Evolutionary conservation across 2,797 vertebrate genomes (phyloP), one percentile per base, ranked within the genome.

Genomic region (Spea hammondii): DNA sequence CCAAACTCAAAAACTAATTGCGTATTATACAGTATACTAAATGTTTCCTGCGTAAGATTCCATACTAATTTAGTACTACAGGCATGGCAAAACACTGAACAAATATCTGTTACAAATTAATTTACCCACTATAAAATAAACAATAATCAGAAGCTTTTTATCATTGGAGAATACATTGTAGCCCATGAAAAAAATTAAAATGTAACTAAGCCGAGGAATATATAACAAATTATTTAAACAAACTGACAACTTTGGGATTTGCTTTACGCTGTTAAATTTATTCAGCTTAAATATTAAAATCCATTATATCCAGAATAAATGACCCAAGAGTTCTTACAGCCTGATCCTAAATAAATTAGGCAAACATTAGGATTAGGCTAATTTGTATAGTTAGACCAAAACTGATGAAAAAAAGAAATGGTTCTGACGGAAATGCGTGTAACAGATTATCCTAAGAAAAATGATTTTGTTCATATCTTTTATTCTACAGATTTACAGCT

Each of bases 261-360:
- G 49, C 72, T 78, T 62, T 62, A 8, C 53, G 70, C 46, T n/a
- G 53, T 68, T 73, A 74, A 82, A 78, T 82, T 64, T 82, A 82
- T 78, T 78, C 75, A 55, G 65, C 46, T 64, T 77, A 73, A 77
- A 82, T 82, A 82, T 82, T 74, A 64, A 82, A 80, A 80, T 80
- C 74, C 51, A 57, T 80, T 80, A 66, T 53, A 65, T 72, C 57
- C 74, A 13, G 73, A 59, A 80, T 72, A 80, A 80, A 71, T 80
- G 79, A 76, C 79, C 79, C 74, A 49, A 51, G 68, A 77, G 70
- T 69, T 82, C 65, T 54, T 45, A 53, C 44, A 65, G 76, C 74
- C 55, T 74, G 80, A 82, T 82, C 65, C 14, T 55, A 82, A 77
- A 82, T 77, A 82, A 82, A 82, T 82, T 82, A 77, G 57, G 57